Conservation (phyloP, 2,888 invertebrate genomes). For the Prosopocoilus inquinatus region DNA sequence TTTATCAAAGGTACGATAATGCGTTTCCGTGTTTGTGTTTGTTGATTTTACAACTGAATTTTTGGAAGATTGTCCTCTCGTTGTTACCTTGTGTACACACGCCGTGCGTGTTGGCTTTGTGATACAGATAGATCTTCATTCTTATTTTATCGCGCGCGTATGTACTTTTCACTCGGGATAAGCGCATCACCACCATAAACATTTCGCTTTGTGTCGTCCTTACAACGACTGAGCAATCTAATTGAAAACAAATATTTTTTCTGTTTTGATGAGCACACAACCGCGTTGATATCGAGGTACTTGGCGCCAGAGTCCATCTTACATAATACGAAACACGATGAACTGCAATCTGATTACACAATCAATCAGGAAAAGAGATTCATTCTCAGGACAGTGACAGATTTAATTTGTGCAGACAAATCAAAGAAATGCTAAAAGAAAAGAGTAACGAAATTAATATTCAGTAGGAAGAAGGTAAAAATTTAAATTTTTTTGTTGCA, state of each 20-base stretch:
- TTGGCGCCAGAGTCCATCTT: neutral
- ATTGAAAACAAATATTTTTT: conserved; percentile 17
- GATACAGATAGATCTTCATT: conserved; percentile 30
- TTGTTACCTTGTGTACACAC: conserved; percentile 10
- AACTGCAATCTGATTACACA: too few species aligned
- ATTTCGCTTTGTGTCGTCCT: conserved; percentile 21
- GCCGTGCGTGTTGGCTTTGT: conserved; percentile 29
- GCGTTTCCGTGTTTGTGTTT: conserved; percentile 26
- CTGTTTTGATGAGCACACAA: neutral
- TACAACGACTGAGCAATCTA: conserved; percentile 18
- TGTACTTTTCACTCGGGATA: conserved; percentile 18
- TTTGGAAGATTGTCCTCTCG: conserved; percentile 24
- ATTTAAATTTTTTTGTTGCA: too few species aligned
- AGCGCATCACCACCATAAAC: conserved; percentile 17
- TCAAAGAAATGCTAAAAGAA: too few species aligned
- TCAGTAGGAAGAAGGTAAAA: too few species aligned
- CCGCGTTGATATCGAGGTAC: neutral
- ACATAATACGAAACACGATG: neutral
- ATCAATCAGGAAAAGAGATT: too few species aligned
- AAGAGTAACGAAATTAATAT: too few species aligned
- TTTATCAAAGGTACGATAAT: conserved; percentile 19
- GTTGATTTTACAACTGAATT: conserved; percentile 24
- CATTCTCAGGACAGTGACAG: too few species aligned
- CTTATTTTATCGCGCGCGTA: conserved; percentile 27
- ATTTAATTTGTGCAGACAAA: too few species aligned